Base-by-base conservation (phyloP, 1,140 invertebrate genomes). In the Battus philenor region DNA sequence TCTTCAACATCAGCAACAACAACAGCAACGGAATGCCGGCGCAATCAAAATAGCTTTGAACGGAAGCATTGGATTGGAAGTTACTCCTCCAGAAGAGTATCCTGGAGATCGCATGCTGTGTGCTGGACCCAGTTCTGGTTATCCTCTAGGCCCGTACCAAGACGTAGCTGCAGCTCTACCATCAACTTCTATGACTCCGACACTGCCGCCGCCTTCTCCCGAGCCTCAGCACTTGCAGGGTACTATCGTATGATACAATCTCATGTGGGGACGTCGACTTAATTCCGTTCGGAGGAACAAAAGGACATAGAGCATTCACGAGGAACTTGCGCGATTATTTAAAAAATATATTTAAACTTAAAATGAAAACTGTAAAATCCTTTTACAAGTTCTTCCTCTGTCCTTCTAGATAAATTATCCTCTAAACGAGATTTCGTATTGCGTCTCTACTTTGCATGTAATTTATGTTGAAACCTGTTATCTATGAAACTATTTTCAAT, bases 201-300 rank as follows among this genome's bases (percentile, higher is more conserved):
- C 55, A 2, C 50, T 73, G 20, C 56, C 67, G 1, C 64, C 74
- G 5, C 32, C 48, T 26, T 47, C 68, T 4, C 62, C 90, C 13
- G 92, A 93, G 63, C 90, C 92, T 1, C 92, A 93, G 62, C 91
- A 94, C 62, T 84, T 95, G 46, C 93, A 95, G 81, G 94, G 94
- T 52, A 95, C 94, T 68, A 95, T 95, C 73, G 94, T 95, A 94
- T 95, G 93, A 95, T 94, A 94, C 89, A 91, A 94, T 89, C 91
- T 94, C 29, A 94, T 94, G 93, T 94, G 93, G 93, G 93, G 93
- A 90, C 91, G 93, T 83, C 90, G 93, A 83, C 86, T 90, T 57
- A 90, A 90, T 82, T 89, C 90, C 86, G 88, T 88, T 45, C 69
- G 90, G 38, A 87, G 90, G 75, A 93, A 91, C 63, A 91, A 91